A percentile compares a stretch with the other conserved stretches of the same genome.
Evolutionary conservation across 1,140 invertebrate species (phyloP).

Genomic region (Tetragonula clypearis): DNA sequence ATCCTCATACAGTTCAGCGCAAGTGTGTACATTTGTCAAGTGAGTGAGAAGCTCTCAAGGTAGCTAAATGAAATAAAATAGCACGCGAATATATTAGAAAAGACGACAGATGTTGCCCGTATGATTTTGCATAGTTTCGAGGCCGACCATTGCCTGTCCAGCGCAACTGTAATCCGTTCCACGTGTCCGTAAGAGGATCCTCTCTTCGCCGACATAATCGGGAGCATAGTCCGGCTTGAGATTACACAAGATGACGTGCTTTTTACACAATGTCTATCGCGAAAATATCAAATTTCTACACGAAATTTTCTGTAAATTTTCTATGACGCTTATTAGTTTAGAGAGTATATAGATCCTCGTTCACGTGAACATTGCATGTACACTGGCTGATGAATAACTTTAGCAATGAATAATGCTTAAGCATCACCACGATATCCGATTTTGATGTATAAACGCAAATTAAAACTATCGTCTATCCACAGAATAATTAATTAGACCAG

Average conservation of each 20-base stretch:
- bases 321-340: too few species aligned
- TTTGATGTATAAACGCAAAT: too few species aligned
- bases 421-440: too few species aligned
- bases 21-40: background rate
- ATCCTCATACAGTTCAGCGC: background rate
- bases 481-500: too few species aligned
- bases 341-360: too few species aligned
- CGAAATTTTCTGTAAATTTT: too few species aligned
- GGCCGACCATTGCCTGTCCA: conserved; percentile 1
- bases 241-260: conserved; percentile 33
- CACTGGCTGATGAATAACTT: too few species aligned
- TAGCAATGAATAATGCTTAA: too few species aligned
- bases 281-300: background rate
- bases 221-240: background rate
- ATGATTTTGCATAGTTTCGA: conserved; percentile 16
- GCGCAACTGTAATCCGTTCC: conserved; percentile 32
- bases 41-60: background rate
- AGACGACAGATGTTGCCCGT: conserved; percentile 17
- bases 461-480: too few species aligned
- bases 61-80: background rate
- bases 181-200: conserved; percentile 42
- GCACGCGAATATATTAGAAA: background rate
- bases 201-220: conserved; percentile 3
- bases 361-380: too few species aligned
- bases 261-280: background rate